phyloP scores from a whole-genome alignment of 2,113 vertebrate species.

The Lasiurus borealis region DNA sequence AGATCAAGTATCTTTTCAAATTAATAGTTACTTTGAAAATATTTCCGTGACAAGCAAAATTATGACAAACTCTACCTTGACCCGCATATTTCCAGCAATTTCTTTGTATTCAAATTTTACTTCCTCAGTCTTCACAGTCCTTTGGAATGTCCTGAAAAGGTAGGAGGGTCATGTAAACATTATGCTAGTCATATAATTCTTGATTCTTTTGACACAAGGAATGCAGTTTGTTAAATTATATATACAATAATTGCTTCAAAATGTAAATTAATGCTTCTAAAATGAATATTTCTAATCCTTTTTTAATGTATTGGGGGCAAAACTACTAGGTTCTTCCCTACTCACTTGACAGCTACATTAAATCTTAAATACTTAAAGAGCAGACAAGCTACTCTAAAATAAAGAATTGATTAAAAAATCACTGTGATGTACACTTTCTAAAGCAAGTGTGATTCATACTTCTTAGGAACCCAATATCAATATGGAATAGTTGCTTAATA shows the following conservation, averaged over 20 bases:
- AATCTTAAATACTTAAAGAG: constrained; percentile 55
- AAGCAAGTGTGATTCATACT: constrained; percentile 32
- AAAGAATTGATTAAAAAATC: constrained; percentile 50
- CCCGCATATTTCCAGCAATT: neutral
- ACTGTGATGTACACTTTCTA: constrained; percentile 21
- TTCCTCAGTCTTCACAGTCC: neutral
- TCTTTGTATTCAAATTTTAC: constrained; percentile 58
- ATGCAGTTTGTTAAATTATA: constrained; percentile 70
- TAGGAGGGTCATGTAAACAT: constrained; percentile 31
- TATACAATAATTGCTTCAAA: constrained; percentile 71
- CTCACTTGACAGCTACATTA: constrained; percentile 53
- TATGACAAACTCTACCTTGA: constrained; percentile 15
- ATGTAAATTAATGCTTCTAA: constrained; percentile 72
- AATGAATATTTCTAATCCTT: constrained; percentile 70
- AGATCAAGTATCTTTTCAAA: constrained; percentile 24
- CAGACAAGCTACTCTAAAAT: constrained; percentile 34
- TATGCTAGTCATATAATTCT: constrained; percentile 56
- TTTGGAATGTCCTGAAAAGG: constrained; percentile 45
- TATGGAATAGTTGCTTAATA: neutral
- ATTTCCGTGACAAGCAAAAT: neutral
- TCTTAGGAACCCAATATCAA: constrained; percentile 26
- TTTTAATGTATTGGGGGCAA: constrained; percentile 48
- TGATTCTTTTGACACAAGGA: constrained; percentile 66
- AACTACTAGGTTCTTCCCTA: constrained; percentile 60
- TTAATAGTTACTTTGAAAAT: constrained; percentile 54